Percentiles rank a stretch among this genome's conserved stretches.
phyloP scores from a whole-genome alignment of 2,797 vertebrate genomes.

The Sciaenops ocellatus region DNA sequence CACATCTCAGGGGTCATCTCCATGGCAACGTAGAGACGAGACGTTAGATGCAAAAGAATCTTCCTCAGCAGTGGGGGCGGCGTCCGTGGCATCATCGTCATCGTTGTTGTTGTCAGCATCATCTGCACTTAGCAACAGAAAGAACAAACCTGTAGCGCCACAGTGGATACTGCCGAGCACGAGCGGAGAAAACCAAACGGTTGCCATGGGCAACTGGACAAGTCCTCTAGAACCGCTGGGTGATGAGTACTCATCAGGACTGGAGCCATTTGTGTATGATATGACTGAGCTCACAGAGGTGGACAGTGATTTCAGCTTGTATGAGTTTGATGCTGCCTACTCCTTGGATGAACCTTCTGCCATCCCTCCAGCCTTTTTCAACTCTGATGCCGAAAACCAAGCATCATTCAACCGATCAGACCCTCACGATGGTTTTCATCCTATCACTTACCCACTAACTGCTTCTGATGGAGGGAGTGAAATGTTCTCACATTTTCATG shows the following conservation, averaged over 20 bases:
- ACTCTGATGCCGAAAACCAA: neutral
- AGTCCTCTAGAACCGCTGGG: conserved; percentile 42
- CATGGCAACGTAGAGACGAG: conserved; percentile 50
- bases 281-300: conserved; percentile 49
- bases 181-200: conserved; percentile 30
- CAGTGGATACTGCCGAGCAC: conserved; percentile 51
- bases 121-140: conserved; percentile 72
- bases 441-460: conserved; percentile 1
- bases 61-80: conserved; percentile 17
- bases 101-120: conserved; percentile 10
- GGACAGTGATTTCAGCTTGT: conserved; percentile 48
- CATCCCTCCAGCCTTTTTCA: neutral
- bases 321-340: conserved; percentile 69
- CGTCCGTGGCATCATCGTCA: conserved; percentile 1
- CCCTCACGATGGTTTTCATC: neutral
- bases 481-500: conserved; percentile 7
- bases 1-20: conserved; percentile 51
- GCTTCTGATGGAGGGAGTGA: conserved; percentile 26
- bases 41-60: conserved; percentile 26
- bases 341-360: conserved; percentile 53
- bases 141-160: conserved; percentile 77
- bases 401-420: neutral
- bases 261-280: conserved; percentile 68
- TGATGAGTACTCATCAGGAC: conserved; percentile 65
- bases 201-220: conserved; percentile 44